These are phyloP conservation scores for Apteryx mantelli DNA, from an alignment of 2,113 vertebrate genomes.

Conservation along the genomic window DNA sequence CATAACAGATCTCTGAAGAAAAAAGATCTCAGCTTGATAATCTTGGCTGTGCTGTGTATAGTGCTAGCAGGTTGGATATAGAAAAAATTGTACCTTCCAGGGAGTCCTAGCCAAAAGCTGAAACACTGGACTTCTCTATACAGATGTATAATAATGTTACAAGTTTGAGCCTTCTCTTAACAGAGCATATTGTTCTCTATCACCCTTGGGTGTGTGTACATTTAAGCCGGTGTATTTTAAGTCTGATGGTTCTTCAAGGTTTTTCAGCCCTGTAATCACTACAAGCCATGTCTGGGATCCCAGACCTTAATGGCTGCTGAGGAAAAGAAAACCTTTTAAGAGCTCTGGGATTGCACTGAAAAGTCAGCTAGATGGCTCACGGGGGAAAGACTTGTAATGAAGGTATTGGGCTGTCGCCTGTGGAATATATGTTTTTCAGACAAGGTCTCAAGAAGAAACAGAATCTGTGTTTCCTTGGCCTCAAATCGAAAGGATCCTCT, in stretches of 20 bases:
- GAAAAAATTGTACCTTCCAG: neutral
- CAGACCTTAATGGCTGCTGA: neutral
- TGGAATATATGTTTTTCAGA: neutral
- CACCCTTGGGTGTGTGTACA: neutral
- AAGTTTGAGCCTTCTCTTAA: neutral
- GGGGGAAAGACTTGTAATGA: neutral
- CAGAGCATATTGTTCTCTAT: neutral
- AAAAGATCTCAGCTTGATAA: neutral
- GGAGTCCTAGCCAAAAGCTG: neutral
- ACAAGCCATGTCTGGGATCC: neutral
- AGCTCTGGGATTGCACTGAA: neutral
- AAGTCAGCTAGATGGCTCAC: neutral
- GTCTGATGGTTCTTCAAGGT: neutral
- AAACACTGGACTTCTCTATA: neutral
- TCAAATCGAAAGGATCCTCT: neutral
- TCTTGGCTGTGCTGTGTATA: accelerated
- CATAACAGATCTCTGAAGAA: neutral
- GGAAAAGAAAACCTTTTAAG: neutral
- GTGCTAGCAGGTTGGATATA: accelerated
- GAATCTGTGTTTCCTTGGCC: neutral
- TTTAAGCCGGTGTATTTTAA: neutral
- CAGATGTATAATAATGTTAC: neutral
- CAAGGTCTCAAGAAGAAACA: neutral
- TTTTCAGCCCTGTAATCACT: neutral
- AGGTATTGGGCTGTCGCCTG: neutral